Evolutionary conservation across 2,797 vertebrate genomes (phyloP).

Genomic region (Lemur catta): DNA sequence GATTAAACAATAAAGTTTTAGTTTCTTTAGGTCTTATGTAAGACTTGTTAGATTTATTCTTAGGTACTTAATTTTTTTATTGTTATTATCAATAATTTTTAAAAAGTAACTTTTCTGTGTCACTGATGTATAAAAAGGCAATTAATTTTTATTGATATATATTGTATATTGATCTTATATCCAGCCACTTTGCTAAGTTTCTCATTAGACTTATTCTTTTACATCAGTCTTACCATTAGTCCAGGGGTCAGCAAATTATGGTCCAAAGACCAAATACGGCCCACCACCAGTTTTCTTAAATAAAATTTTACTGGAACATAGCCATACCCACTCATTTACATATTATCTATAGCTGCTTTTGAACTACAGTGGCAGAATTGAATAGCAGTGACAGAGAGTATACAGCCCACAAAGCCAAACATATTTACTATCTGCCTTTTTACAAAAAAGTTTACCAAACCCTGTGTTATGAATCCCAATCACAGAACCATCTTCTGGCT

Average conservation of each 20-base stretch:
- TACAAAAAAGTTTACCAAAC: not conserved
- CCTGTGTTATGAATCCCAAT: not conserved
- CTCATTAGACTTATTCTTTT: not conserved
- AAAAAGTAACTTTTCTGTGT: constrained; percentile 29
- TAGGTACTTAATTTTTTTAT: constrained; percentile 15
- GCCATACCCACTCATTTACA: not conserved
- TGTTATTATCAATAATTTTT: not conserved
- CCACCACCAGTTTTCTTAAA: not conserved
- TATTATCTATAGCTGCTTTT: not conserved
- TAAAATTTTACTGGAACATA: not conserved
- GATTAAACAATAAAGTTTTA: constrained; percentile 24
- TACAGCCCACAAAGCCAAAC: not conserved
- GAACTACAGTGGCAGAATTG: not conserved
- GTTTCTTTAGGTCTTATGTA: not conserved
- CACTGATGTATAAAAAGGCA: not conserved
- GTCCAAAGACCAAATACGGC: not conserved
- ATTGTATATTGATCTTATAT: constrained; percentile 56
- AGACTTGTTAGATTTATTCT: not conserved
- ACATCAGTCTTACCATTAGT: not conserved
- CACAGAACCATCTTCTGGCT: not conserved
- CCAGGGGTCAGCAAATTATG: not conserved
- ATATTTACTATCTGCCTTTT: not conserved
- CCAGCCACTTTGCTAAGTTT: constrained; percentile 35
- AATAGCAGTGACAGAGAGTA: not conserved
- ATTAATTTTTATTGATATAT: not conserved